Percentiles rank a stretch among this genome's conserved stretches.
Evolutionary conservation across 2,797 vertebrate species (phyloP).

Genomic region (Sebastes oblongus): DNA sequence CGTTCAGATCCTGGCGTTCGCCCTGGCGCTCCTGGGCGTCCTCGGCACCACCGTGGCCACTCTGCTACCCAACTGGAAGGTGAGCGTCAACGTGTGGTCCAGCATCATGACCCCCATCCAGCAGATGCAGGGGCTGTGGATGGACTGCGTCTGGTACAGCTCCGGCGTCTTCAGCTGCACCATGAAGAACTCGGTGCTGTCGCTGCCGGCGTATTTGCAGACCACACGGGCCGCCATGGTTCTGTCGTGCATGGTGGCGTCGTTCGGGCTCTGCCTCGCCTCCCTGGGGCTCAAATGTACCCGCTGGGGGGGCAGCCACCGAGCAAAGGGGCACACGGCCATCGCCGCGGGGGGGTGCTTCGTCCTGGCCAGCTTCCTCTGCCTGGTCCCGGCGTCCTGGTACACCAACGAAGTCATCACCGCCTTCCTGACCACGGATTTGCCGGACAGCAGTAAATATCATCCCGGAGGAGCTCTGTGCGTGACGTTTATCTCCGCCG

Average conservation of each 20-base stretch:
- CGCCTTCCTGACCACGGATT: slow-evolving; percentile 84
- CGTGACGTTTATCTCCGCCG: slow-evolving; percentile 88
- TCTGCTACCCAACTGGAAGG: slow-evolving; percentile 93
- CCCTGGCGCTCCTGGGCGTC: slow-evolving; percentile 86
- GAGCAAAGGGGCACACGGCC: slow-evolving; percentile 87
- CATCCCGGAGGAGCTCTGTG: slow-evolving; percentile 93
- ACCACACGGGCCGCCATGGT: slow-evolving; percentile 90
- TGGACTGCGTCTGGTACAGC: slow-evolving; percentile 96
- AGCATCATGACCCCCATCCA: slow-evolving; percentile 88
- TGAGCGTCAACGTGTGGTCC: slow-evolving; percentile 84
- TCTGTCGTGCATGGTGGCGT: slow-evolving; percentile 86
- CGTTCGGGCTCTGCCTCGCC: slow-evolving; percentile 87
- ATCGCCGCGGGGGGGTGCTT: slow-evolving; percentile 89
- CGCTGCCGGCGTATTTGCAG: slow-evolving; percentile 88
- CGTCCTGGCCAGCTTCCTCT: slow-evolving; percentile 84
- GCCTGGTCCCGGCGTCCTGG: slow-evolving; percentile 89
- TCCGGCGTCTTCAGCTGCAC: slow-evolving; percentile 95
- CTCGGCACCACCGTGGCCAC: slow-evolving; percentile 89
- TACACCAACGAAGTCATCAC: slow-evolving; percentile 90
- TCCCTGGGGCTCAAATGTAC: slow-evolving; percentile 92
- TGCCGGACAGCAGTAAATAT: slow-evolving; percentile 88
- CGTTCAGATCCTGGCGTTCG: slow-evolving; percentile 92
- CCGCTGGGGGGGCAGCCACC: slow-evolving; percentile 84
- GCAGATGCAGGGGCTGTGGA: slow-evolving; percentile 94
- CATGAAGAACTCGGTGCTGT: slow-evolving; percentile 86